Conservation (phyloP, 2,888 invertebrate species). For the Chaitophorus viminalis region DNA sequence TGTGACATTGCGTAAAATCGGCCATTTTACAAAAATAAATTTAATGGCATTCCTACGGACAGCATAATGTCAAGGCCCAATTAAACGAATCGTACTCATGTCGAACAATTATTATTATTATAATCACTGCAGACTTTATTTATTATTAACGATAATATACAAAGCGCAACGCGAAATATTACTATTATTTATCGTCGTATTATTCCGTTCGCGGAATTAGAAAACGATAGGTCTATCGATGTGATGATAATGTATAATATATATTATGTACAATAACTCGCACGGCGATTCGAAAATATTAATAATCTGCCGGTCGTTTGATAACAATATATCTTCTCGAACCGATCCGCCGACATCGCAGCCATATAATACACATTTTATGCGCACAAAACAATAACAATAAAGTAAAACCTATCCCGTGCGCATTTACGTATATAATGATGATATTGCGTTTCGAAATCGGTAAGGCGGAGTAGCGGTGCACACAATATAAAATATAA, state of each 20-base stretch:
- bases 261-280: background rate
- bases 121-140: background rate
- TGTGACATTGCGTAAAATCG: constrained; percentile 38
- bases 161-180: background rate
- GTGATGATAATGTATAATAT: too few species aligned
- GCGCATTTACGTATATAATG: too few species aligned
- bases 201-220: background rate
- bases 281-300: background rate
- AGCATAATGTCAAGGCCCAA: constrained; percentile 42
- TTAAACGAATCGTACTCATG: background rate
- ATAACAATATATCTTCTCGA: background rate
- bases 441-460: too few species aligned
- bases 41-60: background rate
- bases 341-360: background rate
- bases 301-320: background rate
- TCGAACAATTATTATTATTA: constrained; percentile 7
- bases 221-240: background rate
- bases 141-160: too few species aligned
- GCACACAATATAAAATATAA: too few species aligned
- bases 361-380: background rate
- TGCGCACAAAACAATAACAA: background rate
- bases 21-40: constrained; percentile 29
- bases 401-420: too few species aligned
- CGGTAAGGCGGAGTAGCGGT: too few species aligned
- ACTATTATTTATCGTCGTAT: background rate